Percentiles rank a stretch among this genome's conserved stretches.
These are phyloP conservation scores for Petroica traversi DNA, from an alignment of 2,113 vertebrate species.

Conservation along the genomic window DNA sequence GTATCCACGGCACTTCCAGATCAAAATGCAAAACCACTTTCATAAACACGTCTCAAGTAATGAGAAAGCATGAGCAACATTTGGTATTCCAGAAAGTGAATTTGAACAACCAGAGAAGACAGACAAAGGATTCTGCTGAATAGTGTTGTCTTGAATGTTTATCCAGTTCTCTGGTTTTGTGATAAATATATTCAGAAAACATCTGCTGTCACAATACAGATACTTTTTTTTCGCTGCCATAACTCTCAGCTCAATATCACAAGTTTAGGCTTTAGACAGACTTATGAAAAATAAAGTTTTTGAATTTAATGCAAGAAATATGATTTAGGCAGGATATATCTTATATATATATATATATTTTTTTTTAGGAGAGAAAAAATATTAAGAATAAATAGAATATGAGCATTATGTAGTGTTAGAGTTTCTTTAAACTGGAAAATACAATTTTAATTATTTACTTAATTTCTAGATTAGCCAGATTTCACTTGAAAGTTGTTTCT, in stretches of 20 bases:
- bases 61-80: not conserved
- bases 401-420: not conserved
- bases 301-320: not conserved
- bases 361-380: accelerated
- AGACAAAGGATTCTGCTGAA: not conserved
- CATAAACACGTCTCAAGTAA: not conserved
- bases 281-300: not conserved
- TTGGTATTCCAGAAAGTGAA: not conserved
- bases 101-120: not conserved
- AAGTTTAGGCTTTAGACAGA: not conserved
- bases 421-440: not conserved
- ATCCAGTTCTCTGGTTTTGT: not conserved
- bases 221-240: not conserved
- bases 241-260: not conserved
- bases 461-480: not conserved
- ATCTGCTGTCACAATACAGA: not conserved
- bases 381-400: not conserved
- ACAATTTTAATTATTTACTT: not conserved
- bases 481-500: not conserved
- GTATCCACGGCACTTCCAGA: not conserved
- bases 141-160: not conserved
- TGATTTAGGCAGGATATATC: not conserved
- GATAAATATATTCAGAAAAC: not conserved
- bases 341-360: not conserved
- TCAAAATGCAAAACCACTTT: not conserved